A percentile compares a stretch with the other conserved stretches of the same genome.
These are phyloP conservation scores for Slavum lentiscoides DNA, from an alignment of 2,888 invertebrate genomes.

Conservation along the genomic window DNA sequence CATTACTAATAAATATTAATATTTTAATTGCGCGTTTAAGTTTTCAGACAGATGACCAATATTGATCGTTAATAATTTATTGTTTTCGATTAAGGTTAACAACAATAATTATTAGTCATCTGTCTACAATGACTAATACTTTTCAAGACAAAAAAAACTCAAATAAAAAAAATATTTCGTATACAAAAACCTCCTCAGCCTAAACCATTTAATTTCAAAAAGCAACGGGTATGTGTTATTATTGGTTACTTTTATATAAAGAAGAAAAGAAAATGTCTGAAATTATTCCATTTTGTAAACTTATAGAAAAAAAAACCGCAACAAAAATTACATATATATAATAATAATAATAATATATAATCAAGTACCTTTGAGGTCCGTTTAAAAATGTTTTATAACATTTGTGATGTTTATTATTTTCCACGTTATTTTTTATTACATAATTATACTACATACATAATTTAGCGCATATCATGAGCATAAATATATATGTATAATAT, in stretches of 20 bases:
- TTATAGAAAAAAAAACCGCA: constrained; percentile 1
- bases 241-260: not conserved
- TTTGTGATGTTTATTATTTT: constrained; percentile 51
- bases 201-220: not conserved
- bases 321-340: not conserved
- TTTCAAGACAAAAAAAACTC: not conserved
- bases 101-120: not conserved
- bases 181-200: not conserved
- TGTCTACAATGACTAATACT: not conserved
- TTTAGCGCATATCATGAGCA: constrained; percentile 31
- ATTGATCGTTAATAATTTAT: not conserved
- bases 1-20: not conserved
- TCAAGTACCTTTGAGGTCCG: constrained; percentile 26
- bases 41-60: not conserved
- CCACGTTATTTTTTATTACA: constrained; percentile 51
- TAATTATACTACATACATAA: constrained; percentile 41
- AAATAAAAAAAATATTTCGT: not conserved
- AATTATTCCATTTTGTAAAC: not conserved
- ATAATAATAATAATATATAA: not conserved
- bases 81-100: not conserved
- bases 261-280: not conserved
- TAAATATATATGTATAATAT: constrained; percentile 17
- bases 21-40: constrained; percentile 5
- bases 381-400: constrained; percentile 38
- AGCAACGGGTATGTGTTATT: not conserved